Percentiles rank a stretch among this genome's conserved stretches.
Conservation (phyloP, 2,888 invertebrate genomes). For the Hecatera dysodea region DNA sequence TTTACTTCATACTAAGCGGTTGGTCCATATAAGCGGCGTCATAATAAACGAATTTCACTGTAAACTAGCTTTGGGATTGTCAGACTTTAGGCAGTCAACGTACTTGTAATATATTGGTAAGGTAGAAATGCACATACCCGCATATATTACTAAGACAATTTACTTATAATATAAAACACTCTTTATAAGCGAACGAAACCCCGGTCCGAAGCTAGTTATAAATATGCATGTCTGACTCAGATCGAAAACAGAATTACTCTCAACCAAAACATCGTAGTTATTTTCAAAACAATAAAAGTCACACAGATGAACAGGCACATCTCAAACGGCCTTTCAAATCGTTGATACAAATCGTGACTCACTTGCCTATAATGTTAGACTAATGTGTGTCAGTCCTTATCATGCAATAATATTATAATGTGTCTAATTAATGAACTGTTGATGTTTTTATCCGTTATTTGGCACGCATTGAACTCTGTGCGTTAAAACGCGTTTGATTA, state of each 20-base stretch:
- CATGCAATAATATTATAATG: slow-evolving; percentile 22
- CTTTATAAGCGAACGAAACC: too few species aligned
- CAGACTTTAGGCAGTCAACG: too few species aligned
- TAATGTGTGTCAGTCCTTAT: slow-evolving; percentile 63
- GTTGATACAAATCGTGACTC: slow-evolving; percentile 47
- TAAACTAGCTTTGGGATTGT: too few species aligned
- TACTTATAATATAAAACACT: too few species aligned
- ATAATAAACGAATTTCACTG: too few species aligned
- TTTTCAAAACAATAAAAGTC: slow-evolving; percentile 13
- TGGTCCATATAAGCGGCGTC: too few species aligned
- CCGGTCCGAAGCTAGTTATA: too few species aligned
- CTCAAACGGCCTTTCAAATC: slow-evolving; percentile 18
- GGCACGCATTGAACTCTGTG: slow-evolving; percentile 24
- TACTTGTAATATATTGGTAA: too few species aligned
- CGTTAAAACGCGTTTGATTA: slow-evolving; percentile 8
- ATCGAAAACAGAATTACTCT: background rate
- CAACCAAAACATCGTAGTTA: background rate
- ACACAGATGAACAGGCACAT: background rate
- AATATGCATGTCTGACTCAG: background rate
- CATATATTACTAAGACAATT: too few species aligned
- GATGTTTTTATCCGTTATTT: slow-evolving; percentile 29
- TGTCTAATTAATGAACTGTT: slow-evolving; percentile 38
- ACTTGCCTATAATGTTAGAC: slow-evolving; percentile 33
- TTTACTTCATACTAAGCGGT: too few species aligned
- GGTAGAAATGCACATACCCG: too few species aligned